Evolutionary conservation across 2,888 invertebrate genomes (phyloP), one percentile per base, ranked within the genome.

Genomic region (Drosophila longiperda): DNA sequence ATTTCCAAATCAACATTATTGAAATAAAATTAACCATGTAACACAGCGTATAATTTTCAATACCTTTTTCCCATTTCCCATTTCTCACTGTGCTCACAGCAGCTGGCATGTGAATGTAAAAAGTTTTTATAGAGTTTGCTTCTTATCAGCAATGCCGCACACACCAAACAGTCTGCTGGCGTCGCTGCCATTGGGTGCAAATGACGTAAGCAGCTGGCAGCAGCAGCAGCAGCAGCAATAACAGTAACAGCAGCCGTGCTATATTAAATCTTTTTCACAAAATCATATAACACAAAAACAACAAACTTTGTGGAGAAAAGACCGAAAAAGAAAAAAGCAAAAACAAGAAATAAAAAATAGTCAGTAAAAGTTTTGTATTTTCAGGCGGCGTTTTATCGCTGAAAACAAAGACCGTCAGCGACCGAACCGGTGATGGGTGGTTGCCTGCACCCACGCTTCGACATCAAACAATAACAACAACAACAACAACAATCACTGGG

Each of bases 251-350:
- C 74, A 69, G 68, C 42, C 42, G 63, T 45, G 75, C 58, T 84
- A 67, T 85, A 89, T 89, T 82, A 71, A 75, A 89, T 89, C 72
- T 71, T 60, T 77, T 78, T 55, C 68, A 76, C 64, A 66, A 85
- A 82, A 57, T 64, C 59, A 75, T 64, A 52, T 53, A 64, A 55
- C 17, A 55, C 20, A 65, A 53, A 50, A 34, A 42, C 34, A 62
- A 63, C 66, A 67, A 54, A 48, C 29, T 29, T 29, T 29, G 29
- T 29, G 49, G 50, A 40, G 23, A 64, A 32, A 64, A 58, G n/a
- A 53, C 29, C 29, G 61, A 65, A 66, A 63, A 65, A 49, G 64
- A 67, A 57, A 49, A 64, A 76, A 48, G 62, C 54, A 66, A 50
- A 53, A 61, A 63, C 11, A 67, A 54, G 49, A 66, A 73, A 66